Conservation (phyloP, 2,113 vertebrate genomes). For the Dipodomys ordii region DNA sequence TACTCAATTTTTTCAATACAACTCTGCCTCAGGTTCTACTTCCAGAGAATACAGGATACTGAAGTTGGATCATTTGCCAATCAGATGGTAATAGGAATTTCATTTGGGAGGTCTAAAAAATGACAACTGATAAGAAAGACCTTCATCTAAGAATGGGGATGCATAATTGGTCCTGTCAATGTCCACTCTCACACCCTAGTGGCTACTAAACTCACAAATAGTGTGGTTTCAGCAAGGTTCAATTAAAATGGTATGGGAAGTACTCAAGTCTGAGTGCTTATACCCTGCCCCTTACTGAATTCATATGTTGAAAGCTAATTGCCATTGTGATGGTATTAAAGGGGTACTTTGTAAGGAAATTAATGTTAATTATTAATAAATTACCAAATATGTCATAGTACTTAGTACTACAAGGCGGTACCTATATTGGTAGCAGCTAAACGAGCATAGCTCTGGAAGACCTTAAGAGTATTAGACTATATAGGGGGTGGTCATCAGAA, state of each 20-base stretch:
- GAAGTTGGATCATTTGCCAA: neutral
- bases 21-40: neutral
- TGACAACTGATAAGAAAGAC: neutral
- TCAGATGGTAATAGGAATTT: neutral
- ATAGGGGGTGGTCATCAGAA: neutral
- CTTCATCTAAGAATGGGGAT: neutral
- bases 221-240: neutral
- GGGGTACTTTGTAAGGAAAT: neutral
- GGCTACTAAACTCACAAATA: neutral
- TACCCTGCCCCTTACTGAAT: neutral
- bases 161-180: neutral
- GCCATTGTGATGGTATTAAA: neutral
- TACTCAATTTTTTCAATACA: neutral
- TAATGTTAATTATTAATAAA: neutral
- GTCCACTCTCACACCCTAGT: neutral
- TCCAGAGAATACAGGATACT: neutral
- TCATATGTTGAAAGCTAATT: neutral
- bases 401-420: too few species aligned
- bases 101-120: neutral
- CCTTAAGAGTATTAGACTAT: neutral
- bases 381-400: neutral
- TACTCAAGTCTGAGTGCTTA: neutral
- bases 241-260: neutral
- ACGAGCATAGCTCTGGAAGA: neutral
- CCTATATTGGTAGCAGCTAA: neutral